Conservation (phyloP, 2,888 invertebrate species). For the Fabriciana adippe region DNA sequence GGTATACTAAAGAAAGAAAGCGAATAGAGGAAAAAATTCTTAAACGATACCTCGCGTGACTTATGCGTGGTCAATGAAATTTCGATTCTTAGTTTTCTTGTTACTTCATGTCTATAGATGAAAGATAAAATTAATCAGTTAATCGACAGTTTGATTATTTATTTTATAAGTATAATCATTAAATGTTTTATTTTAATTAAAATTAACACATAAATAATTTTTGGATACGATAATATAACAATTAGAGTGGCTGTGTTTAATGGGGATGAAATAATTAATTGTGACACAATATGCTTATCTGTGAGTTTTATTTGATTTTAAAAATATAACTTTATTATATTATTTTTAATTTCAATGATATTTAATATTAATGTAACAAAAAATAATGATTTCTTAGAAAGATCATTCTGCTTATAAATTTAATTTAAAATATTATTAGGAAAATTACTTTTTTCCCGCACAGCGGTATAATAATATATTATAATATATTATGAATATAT, state of each 20-base stretch:
- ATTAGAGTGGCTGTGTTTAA: neutral
- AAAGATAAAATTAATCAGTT: conserved; percentile 3
- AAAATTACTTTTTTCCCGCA: no score
- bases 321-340: no score
- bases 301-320: no score
- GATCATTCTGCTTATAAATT: no score
- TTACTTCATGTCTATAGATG: conserved; percentile 15
- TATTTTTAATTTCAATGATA: no score
- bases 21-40: conserved; percentile 65
- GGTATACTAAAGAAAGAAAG: conserved; percentile 52
- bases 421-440: no score
- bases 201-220: conserved; percentile 2
- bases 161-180: neutral
- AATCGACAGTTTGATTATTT: neutral
- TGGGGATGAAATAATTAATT: neutral
- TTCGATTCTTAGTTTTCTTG: conserved; percentile 34
- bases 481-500: no score
- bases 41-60: conserved; percentile 76
- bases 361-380: no score
- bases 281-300: no score
- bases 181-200: conserved; percentile 1
- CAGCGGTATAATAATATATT: no score
- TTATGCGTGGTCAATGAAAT: conserved; percentile 66
- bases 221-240: neutral
- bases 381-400: no score